Evolutionary conservation across 2,797 vertebrate genomes (phyloP).

Genomic region (Hemitrygon akajei): DNA sequence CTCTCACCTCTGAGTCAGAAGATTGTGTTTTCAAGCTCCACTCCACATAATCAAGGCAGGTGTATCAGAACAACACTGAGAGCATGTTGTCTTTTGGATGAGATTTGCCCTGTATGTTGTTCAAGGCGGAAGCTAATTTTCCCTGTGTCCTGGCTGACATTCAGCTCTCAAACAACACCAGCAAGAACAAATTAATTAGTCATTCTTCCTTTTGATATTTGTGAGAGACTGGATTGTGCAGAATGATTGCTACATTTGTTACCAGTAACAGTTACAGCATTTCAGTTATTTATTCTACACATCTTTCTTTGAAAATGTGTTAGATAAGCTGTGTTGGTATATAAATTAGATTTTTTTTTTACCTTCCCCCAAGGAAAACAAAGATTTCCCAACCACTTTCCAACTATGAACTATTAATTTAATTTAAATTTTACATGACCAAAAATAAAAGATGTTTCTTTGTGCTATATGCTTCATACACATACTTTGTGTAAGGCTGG

Average conservation of each 20-base stretch:
- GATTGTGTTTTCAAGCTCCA: background rate
- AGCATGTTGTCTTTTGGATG: background rate
- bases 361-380: background rate
- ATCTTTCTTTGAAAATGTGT: background rate
- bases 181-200: slow-evolving; percentile 8
- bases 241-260: background rate
- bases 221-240: background rate
- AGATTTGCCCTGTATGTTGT: background rate
- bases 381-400: background rate
- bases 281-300: background rate
- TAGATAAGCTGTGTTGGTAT: background rate
- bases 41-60: background rate
- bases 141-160: background rate
- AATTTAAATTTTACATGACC: background rate
- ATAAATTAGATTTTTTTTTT: background rate
- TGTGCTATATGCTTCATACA: background rate
- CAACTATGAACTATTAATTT: background rate
- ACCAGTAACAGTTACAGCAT: background rate
- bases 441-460: background rate
- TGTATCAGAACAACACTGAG: background rate
- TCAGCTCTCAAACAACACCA: background rate
- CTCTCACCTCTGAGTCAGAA: background rate
- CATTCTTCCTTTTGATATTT: background rate
- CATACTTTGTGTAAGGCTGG: background rate
- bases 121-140: background rate